A percentile compares a stretch with the other conserved stretches of the same genome.
phyloP scores from a whole-genome alignment of 1,140 invertebrate genomes.

The Cheumatopsyche charites region DNA sequence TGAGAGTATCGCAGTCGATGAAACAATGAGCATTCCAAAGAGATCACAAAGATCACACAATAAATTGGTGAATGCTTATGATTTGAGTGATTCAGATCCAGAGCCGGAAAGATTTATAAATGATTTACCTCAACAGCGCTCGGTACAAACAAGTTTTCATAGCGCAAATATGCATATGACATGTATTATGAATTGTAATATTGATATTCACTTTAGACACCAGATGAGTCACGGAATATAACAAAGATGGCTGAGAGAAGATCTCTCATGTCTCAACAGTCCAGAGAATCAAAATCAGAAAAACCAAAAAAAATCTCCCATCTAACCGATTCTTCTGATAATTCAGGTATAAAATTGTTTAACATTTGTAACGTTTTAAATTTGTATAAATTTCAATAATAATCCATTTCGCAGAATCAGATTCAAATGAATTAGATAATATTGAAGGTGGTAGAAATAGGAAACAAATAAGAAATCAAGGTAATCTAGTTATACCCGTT shows the following conservation, averaged over 20 bases:
- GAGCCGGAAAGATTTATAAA: conserved; percentile 46
- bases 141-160: too few species aligned
- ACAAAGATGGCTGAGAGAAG: conserved; percentile 45
- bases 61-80: conserved; percentile 42
- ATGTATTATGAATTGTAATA: background rate
- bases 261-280: conserved; percentile 40
- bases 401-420: conserved; percentile 44
- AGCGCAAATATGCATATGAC: background rate
- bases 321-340: conserved; percentile 46
- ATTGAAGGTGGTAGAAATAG: conserved; percentile 55
- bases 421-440: conserved; percentile 52
- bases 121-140: conserved; percentile 48
- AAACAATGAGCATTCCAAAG: conserved; percentile 46
- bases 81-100: conserved; percentile 47
- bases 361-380: background rate
- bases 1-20: background rate
- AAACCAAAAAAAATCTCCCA: conserved; percentile 31
- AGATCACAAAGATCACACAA: conserved; percentile 45
- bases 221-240: conserved; percentile 44
- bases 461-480: conserved; percentile 54
- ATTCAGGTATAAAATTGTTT: conserved; percentile 34
- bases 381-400: background rate
- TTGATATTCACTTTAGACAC: conserved; percentile 25
- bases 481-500: conserved; percentile 58
- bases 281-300: conserved; percentile 35